Conservation (phyloP, 2,797 vertebrate species). For the Dryobates pubescens region DNA sequence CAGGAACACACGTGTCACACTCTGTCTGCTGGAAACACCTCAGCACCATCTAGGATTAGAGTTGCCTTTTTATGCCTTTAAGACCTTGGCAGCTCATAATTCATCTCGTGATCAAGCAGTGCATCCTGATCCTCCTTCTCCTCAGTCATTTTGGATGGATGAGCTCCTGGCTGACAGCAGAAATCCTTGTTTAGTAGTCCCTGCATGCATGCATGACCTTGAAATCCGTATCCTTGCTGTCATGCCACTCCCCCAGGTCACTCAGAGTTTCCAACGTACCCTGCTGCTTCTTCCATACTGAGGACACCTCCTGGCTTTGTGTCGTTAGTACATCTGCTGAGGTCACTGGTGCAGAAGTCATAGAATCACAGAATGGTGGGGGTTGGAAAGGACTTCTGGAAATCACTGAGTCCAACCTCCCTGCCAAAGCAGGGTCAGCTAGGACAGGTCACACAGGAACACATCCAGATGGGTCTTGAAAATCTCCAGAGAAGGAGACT, state of each 20-base stretch:
- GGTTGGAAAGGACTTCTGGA: too few species aligned
- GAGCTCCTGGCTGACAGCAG: conserved; percentile 4
- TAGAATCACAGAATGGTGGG: too few species aligned
- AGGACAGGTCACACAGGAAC: too few species aligned
- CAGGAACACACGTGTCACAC: neutral
- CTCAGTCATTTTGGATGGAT: neutral
- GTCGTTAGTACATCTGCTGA: neutral
- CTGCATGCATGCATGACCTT: neutral
- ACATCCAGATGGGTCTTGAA: too few species aligned
- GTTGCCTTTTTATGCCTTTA: neutral
- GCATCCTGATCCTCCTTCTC: neutral
- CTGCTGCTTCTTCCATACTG: neutral
- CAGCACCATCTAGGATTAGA: neutral
- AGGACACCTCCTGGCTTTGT: neutral
- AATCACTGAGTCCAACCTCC: too few species aligned
- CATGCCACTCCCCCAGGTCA: neutral
- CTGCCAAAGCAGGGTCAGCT: too few species aligned
- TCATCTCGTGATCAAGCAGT: neutral
- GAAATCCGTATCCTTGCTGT: neutral
- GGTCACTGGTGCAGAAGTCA: neutral
- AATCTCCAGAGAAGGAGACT: too few species aligned
- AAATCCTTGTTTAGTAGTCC: neutral
- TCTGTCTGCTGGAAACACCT: neutral
- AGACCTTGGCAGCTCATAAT: neutral
- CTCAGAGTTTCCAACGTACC: neutral